Evolutionary conservation across 2,888 invertebrate species (phyloP).

Genomic region (Mongoloraphidia duomilia): DNA sequence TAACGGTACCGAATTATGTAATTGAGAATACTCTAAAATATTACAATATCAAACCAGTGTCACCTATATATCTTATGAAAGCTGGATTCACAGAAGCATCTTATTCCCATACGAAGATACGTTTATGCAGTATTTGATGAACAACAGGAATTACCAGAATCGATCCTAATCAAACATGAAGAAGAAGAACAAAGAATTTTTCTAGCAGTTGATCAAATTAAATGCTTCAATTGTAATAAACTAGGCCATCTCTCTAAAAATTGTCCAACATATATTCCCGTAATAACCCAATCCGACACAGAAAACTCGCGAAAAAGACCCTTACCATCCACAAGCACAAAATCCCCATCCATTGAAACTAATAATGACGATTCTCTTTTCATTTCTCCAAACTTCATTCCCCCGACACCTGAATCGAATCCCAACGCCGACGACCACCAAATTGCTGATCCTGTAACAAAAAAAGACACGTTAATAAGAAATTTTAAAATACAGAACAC

Average conservation of each 20-base stretch:
- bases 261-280: neutral
- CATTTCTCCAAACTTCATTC: too few species aligned
- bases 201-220: too few species aligned
- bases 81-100: conserved; percentile 7
- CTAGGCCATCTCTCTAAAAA: neutral
- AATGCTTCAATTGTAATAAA: neutral
- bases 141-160: conserved; percentile 8
- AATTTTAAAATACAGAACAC: too few species aligned
- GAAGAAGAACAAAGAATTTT: conserved; percentile 4
- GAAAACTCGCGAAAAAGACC: neutral
- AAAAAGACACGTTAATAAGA: too few species aligned
- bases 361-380: too few species aligned
- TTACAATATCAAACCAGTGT: neutral
- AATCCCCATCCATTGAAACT: too few species aligned
- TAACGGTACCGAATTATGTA: conserved; percentile 3
- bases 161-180: conserved; percentile 9
- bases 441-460: too few species aligned
- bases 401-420: too few species aligned
- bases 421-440: too few species aligned
- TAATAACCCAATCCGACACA: neutral
- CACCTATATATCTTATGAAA: conserved; percentile 2
- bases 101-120: conserved; percentile 10
- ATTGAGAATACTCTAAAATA: neutral
- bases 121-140: conserved; percentile 12
- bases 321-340: too few species aligned